Evolutionary conservation across 92 coral and sea anemone genomes (phyloP), one percentile per base, ranked within the genome.

Genomic region (Nematostella vectensis): DNA sequence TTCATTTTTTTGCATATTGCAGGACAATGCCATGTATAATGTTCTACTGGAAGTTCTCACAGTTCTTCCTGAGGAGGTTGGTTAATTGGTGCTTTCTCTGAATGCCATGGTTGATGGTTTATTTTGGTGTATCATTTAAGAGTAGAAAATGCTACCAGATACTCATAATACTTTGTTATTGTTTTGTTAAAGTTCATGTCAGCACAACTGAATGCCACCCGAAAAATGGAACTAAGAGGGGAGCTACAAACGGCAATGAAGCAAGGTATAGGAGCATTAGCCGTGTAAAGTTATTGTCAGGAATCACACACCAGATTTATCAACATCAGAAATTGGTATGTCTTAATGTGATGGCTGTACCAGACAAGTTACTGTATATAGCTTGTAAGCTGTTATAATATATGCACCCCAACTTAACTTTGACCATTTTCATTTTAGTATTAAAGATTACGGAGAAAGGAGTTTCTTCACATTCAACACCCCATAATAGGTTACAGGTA

Each of bases 1-100:
- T 29, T 20, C 0, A 10, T 0, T 20, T 31, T 9, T 59, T 16
- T 6, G 1, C 3, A n/a, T 25, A 1, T 56, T 15, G 13, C n/a
- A 86, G 88, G 81, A 53, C 19, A 19, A 55, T 33, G 59, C 65
- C 55, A 65, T 55, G 65, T 69, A 79, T 30, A 71, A 65, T 47
- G 78, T 77, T 27, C 69, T 91, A 56, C 79, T 91, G 26, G 98
- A 91, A 57, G 62, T 87, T 39, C 59, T 91, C 39, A 91, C 98
- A 20, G 96, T 91, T 19, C 57, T 91, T 16, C 98, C 98, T 30
- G 98, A 91, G 56, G 98, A 91, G 96, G 98, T 86, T n/a, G 29
- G 93, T 73, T 45, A n/a, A n/a, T n/a, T n/a, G n/a, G n/a, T n/a
- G n/a, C n/a, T n/a, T n/a, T n/a, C n/a, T n/a, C n/a, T n/a, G n/a